Evolutionary conservation across 35 echinoderm and acorn worm genomes (phyloP), one percentile per base, ranked within the genome.

Genomic region (Apostichopus californicus): DNA sequence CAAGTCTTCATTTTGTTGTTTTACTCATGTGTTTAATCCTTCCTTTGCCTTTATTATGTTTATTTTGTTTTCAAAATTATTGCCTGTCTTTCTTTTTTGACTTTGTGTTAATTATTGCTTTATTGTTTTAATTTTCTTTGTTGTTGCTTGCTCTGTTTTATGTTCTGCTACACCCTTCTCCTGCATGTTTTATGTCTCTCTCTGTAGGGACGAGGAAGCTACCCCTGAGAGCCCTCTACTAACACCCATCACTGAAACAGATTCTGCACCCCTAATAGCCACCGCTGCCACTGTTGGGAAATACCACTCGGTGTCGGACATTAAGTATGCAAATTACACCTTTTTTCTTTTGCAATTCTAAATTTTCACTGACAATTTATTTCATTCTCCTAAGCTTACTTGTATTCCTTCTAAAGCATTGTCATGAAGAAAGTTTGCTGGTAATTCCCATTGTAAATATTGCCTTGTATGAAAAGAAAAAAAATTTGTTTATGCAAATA

Each of bases 261-360:
- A 83, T 55, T 34, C 12, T 10, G 52, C 80, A 54, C 80, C 55
- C 7, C 80, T 55, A 9, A 55, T 8, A 5, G 9, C 80, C 46
- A 18, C 13, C 17, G 55, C 80, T 55, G 34, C 46, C 17, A 34
- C 34, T 56, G 80, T 56, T 83, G 80, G 80, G 46, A 83, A 55
- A 11, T 83, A 83, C 80, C 46, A 83, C 80, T 55, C 80, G 17
- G 34, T 83, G 18, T 83, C 80, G n/a, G 80, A 83, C 55, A 46
- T 83, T 9, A 83, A 83, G 80, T 83, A 83, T 83, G 80, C 52
- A 14, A 18, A 46, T 46, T 46, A 46, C 34, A 46, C 34, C 34
- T 46, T 46, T 68, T 68, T 11, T 68, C 64, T 68, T 68, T 68
- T 68, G 0, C 64, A 14, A 68, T 18, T 68, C 64, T 14, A 6